phyloP scores from a whole-genome alignment of 2,888 invertebrate species.

The Dinocampus coccinellae region DNA sequence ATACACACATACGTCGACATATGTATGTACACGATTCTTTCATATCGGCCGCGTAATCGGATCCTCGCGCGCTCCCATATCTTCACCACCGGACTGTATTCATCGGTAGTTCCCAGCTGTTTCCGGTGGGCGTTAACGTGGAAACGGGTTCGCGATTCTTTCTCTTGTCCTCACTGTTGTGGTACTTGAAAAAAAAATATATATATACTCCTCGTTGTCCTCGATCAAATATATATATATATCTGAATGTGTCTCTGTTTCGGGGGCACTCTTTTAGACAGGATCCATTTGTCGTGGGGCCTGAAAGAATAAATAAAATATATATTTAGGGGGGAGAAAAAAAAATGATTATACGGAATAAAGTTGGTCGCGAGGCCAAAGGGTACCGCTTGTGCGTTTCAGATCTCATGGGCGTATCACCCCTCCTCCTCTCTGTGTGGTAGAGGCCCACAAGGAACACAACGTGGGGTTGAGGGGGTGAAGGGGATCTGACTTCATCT shows the following conservation, averaged over 20 bases:
- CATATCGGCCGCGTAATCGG: slow-evolving; percentile 59
- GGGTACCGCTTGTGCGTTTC: slow-evolving; percentile 48
- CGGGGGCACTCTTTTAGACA: slow-evolving; percentile 21
- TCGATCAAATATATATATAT: not conserved
- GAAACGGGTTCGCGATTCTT: slow-evolving; percentile 68
- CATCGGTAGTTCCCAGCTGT: slow-evolving; percentile 63
- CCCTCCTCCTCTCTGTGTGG: slow-evolving; percentile 40
- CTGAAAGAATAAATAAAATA: slow-evolving; percentile 23
- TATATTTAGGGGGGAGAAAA: slow-evolving; percentile 23
- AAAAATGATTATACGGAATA: slow-evolving; percentile 36
- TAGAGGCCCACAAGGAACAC: slow-evolving; percentile 47
- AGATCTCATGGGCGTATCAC: slow-evolving; percentile 63
- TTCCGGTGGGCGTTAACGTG: slow-evolving; percentile 69
- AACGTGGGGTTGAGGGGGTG: slow-evolving; percentile 55
- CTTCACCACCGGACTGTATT: slow-evolving; percentile 59
- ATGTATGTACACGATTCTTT: slow-evolving; percentile 30
- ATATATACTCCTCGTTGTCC: not conserved
- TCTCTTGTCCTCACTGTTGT: slow-evolving; percentile 33
- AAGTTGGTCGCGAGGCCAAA: slow-evolving; percentile 47
- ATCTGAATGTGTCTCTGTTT: not conserved
- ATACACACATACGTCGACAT: not conserved
- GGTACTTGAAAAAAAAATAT: not conserved
- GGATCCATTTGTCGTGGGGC: not conserved
- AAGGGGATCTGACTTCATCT: slow-evolving; percentile 61
- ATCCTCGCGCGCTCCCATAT: slow-evolving; percentile 60